Evolutionary conservation across 2,888 invertebrate genomes (phyloP), one percentile per base, ranked within the genome.

Genomic region (Eilema griseolum): DNA sequence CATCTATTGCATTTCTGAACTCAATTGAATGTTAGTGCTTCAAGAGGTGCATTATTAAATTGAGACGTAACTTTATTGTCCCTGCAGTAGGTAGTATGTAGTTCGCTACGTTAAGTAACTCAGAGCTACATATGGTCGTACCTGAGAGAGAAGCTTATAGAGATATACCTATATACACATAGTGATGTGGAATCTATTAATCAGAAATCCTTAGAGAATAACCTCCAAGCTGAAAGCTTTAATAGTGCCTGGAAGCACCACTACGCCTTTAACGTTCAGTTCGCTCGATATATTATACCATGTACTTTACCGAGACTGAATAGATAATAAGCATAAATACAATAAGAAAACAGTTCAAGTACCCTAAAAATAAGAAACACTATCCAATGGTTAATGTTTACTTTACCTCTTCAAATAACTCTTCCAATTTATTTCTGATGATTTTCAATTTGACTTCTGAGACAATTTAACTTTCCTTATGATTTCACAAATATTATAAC

Each of bases 11-110:
- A 60, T 61, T 24, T 61, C 62, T 20, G 20, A 46, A 28, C 28
- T 64, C 46, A 57, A 41, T 63, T 37, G n/a, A 37, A 26, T 1
- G 16, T 52, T 37, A 37, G 56, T 33, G 60, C 69, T 66, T 16
- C 70, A 64, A 70, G 67, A 67, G 64, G 52, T 72, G 76, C 72
- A 73, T 78, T 80, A 76, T 78, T 76, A 80, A 80, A 80, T 62
- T 69, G 65, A 56, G 62, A 72, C 60, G 62, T 26, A 76, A 76
- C 28, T 74, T 78, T 76, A 79, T 79, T 79, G 72, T 69, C 61
- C 26, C 20, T 63, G 28, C 28, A 20, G 64, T 72, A 66, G 68
- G 64, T 73, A 64, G 66, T n/a, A n/a, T n/a, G n/a, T 70, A 61
- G 23, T 23, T 61, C 8, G 59, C 65, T 69, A 74, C 79, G 73